Conservation (phyloP, 1,140 invertebrate genomes). For the Manduca sexta region DNA sequence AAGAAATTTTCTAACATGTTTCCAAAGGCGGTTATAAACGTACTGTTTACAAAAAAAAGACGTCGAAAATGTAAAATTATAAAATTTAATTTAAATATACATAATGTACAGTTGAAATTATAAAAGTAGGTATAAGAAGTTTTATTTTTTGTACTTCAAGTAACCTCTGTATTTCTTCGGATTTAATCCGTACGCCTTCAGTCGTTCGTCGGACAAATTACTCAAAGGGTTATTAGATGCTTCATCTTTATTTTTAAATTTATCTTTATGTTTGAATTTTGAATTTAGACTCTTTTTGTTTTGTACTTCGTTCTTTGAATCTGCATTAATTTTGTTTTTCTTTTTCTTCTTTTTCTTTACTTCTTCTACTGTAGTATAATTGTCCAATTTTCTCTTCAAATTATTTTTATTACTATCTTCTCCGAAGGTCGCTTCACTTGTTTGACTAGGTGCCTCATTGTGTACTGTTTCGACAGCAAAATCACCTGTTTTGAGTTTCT, state of each 20-base stretch:
- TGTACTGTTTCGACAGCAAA: constrained; percentile 15
- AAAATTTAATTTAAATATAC: background rate
- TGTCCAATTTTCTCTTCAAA: constrained; percentile 21
- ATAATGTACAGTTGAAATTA: too few species aligned
- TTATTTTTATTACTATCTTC: constrained; percentile 18
- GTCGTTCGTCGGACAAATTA: constrained; percentile 81
- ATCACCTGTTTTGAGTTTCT: constrained; percentile 15
- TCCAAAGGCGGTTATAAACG: too few species aligned
- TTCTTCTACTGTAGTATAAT: constrained; percentile 1
- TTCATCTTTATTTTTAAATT: constrained; percentile 39
- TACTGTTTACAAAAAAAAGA: too few species aligned
- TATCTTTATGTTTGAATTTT: constrained; percentile 27
- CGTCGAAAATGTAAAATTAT: too few species aligned
- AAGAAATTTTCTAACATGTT: too few species aligned
- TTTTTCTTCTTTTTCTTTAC: constrained; percentile 4
- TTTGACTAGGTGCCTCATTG: constrained; percentile 15
- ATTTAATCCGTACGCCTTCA: constrained; percentile 93
- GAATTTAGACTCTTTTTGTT: constrained; percentile 35
- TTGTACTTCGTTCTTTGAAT: constrained; percentile 10
- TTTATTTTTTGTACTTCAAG: constrained; percentile 68
- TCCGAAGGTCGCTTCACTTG: background rate
- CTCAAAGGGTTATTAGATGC: constrained; percentile 42
- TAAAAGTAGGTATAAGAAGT: too few species aligned
- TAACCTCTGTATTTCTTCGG: constrained; percentile 84
- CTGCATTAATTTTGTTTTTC: constrained; percentile 21